Evolutionary conservation across 2,113 vertebrate genomes (phyloP).

Genomic region (Clinocottus analis): DNA sequence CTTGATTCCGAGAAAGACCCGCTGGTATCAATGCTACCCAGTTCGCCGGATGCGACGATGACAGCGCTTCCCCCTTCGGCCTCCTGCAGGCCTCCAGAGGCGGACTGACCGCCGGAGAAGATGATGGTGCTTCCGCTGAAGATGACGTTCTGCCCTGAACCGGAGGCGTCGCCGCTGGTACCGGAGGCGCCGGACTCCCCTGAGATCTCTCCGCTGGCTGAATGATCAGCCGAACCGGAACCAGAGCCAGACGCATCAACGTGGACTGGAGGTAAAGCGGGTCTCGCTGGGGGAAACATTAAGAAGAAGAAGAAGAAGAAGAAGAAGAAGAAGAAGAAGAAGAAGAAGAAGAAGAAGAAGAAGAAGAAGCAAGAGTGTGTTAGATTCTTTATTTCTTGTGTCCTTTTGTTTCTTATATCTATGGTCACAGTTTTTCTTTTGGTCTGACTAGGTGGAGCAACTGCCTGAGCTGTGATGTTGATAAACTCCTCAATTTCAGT

Average conservation of each 20-base stretch:
- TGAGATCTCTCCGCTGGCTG: constrained; percentile 73
- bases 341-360: no score
- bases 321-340: no score
- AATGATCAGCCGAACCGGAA: constrained; percentile 67
- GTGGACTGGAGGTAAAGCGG: constrained; percentile 73
- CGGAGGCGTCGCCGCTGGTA: constrained; percentile 63
- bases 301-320: no score
- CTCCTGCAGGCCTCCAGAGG: constrained; percentile 65
- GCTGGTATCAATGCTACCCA: constrained; percentile 81
- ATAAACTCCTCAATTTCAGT: constrained; percentile 53
- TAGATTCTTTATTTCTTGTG: neutral
- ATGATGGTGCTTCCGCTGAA: constrained; percentile 47
- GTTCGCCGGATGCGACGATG: constrained; percentile 52
- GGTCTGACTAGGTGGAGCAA: constrained; percentile 53
- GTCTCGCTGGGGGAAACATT: constrained; percentile 73
- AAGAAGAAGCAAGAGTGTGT: constrained; percentile 22
- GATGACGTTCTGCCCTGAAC: constrained; percentile 59
- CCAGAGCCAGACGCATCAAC: constrained; percentile 70
- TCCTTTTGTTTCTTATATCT: neutral
- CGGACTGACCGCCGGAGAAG: constrained; percentile 64
- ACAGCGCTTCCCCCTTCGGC: constrained; percentile 56
- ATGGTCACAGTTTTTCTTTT: neutral
- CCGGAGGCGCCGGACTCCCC: constrained; percentile 28
- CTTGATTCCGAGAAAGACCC: constrained; percentile 55
- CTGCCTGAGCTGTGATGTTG: constrained; percentile 19